Conservation (phyloP, 2,888 invertebrate genomes). For the Drosophila putrida region DNA sequence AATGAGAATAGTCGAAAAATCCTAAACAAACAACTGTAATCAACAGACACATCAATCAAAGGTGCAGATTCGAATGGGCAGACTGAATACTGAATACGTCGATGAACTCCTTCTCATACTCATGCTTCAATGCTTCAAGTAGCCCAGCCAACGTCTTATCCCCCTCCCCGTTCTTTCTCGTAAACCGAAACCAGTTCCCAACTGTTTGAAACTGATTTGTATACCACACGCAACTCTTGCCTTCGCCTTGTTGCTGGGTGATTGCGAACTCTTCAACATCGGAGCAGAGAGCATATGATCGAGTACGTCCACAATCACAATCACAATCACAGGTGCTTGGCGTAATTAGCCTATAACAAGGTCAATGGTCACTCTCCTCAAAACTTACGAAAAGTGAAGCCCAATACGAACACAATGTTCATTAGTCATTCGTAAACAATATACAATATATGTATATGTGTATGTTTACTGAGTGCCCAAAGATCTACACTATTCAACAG, state of each 20-base stretch:
- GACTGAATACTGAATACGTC: constrained; percentile 42
- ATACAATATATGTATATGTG: constrained; percentile 4
- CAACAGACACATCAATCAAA: constrained; percentile 57
- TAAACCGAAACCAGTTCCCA: constrained; percentile 60
- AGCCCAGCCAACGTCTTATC: constrained; percentile 7
- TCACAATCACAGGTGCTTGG: constrained; percentile 38
- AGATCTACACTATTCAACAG: constrained; percentile 50
- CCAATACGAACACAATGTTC: constrained; percentile 22
- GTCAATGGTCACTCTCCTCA: constrained; percentile 57
- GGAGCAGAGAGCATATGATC: constrained; percentile 29
- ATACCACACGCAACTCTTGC: constrained; percentile 42
- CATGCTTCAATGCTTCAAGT: constrained; percentile 55
- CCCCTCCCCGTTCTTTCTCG: not conserved
- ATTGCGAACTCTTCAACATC: constrained; percentile 12
- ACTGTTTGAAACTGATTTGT: constrained; percentile 56
- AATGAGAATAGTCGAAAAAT: constrained; percentile 46
- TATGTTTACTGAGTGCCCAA: constrained; percentile 36
- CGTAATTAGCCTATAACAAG: constrained; percentile 59
- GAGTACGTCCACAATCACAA: constrained; percentile 21
- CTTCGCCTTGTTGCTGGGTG: constrained; percentile 26
- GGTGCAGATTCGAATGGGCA: constrained; percentile 39
- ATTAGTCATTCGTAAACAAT: constrained; percentile 60
- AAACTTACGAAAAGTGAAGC: constrained; percentile 18
- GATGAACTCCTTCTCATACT: constrained; percentile 48
- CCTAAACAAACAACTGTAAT: constrained; percentile 52